phyloP scores from a whole-genome alignment of 2,888 invertebrate species.

The Cataglyphis cursor region DNA sequence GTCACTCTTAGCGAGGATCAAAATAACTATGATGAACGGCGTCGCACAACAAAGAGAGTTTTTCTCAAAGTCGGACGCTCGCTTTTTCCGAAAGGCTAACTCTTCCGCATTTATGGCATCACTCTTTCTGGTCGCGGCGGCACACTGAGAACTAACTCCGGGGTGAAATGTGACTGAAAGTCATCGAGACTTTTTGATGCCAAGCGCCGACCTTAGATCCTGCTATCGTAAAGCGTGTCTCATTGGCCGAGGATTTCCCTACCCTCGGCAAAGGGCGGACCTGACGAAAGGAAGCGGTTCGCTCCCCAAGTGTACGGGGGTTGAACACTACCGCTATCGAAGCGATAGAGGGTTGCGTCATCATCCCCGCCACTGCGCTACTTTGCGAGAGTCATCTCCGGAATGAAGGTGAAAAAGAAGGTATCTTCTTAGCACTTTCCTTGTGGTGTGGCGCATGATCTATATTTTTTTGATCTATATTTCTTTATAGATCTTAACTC shows the following conservation, averaged over 20 bases:
- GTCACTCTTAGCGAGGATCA: constrained; percentile 8
- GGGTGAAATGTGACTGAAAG: constrained; percentile 79
- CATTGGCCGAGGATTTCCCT: constrained; percentile 80
- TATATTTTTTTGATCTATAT: neutral
- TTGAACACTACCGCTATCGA: constrained; percentile 69
- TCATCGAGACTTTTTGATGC: constrained; percentile 82
- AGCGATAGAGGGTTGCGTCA: constrained; percentile 57
- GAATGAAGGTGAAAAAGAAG: constrained; percentile 68
- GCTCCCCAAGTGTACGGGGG: constrained; percentile 67
- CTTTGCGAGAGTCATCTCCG: constrained; percentile 61
- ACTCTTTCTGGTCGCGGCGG: constrained; percentile 8
- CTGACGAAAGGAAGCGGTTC: constrained; percentile 64
- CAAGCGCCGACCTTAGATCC: constrained; percentile 66
- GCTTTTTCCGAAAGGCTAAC: neutral
- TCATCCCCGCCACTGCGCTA: constrained; percentile 56
- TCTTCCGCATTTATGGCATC: constrained; percentile 25
- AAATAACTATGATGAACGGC: neutral
- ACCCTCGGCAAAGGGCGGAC: constrained; percentile 80
- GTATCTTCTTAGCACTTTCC: constrained; percentile 62
- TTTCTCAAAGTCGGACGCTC: constrained; percentile 26
- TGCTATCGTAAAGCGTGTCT: constrained; percentile 54
- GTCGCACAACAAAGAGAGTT: constrained; percentile 42
- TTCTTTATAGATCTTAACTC: neutral
- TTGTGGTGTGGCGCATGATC: constrained; percentile 24
- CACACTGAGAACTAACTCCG: constrained; percentile 53